phyloP scores from a whole-genome alignment of 2,797 vertebrate genomes.

The Paratrypauchen microcephalus region DNA sequence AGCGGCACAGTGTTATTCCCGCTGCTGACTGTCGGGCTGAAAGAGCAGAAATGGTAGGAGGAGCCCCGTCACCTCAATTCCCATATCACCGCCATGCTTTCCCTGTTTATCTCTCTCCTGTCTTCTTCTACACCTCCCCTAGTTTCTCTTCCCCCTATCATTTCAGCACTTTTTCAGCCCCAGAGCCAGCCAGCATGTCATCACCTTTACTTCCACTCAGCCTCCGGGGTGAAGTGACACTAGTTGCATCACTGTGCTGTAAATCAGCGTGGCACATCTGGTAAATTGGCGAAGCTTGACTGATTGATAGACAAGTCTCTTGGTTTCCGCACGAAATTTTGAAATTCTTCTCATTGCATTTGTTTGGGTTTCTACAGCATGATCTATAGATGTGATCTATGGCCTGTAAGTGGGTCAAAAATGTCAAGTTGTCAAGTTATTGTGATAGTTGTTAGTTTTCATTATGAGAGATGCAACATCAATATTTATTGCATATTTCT shows the following conservation, averaged over 20 bases:
- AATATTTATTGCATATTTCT: no score
- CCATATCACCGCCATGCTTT: conserved; percentile 3
- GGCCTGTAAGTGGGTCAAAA: conserved; percentile 11
- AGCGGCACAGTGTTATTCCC: conserved; percentile 20
- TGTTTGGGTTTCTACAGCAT: conserved; percentile 27
- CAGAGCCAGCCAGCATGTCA: conserved; percentile 45
- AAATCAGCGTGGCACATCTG: conserved; percentile 53
- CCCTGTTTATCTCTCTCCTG: conserved; percentile 27
- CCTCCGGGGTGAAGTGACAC: conserved; percentile 47
- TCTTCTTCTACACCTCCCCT: conserved; percentile 29
- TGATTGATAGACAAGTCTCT: conserved; percentile 33
- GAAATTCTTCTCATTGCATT: conserved; percentile 20
- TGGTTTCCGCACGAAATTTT: conserved; percentile 24
- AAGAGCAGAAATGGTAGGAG: conserved; percentile 37
- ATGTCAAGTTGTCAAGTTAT: not conserved
- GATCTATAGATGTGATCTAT: conserved; percentile 22
- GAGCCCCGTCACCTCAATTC: conserved; percentile 5
- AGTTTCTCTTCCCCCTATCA: conserved; percentile 31
- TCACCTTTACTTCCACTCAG: conserved; percentile 43
- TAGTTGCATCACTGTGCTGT: conserved; percentile 29
- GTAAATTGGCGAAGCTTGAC: conserved; percentile 23
- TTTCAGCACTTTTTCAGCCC: conserved; percentile 35
- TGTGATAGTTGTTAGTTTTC: no score
- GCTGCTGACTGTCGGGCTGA: no score
- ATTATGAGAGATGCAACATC: no score